These are phyloP conservation scores for Drosophila trapezifrons DNA, from an alignment of 1,140 invertebrate genomes.

Conservation along the genomic window DNA sequence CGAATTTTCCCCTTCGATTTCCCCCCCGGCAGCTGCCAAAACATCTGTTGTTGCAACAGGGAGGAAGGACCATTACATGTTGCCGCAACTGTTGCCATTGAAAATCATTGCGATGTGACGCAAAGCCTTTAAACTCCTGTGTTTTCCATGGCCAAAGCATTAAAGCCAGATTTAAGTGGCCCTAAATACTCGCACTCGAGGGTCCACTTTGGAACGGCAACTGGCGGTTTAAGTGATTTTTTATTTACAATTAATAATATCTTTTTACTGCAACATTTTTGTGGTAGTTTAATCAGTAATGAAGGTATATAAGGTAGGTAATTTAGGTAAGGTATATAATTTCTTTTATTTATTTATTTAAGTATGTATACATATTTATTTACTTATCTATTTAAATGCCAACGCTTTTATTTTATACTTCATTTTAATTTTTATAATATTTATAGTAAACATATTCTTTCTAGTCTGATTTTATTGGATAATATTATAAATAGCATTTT, in stretches of 20 bases:
- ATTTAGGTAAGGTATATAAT: too few relatives aligned
- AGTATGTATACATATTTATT: neutral
- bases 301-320: too few relatives aligned
- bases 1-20: slow-evolving; percentile 9
- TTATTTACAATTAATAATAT: too few relatives aligned
- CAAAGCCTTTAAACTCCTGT: slow-evolving; percentile 35
- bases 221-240: neutral
- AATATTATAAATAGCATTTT: too few relatives aligned
- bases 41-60: slow-evolving; percentile 34
- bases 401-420: too few relatives aligned
- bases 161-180: slow-evolving; percentile 33
- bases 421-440: too few relatives aligned
- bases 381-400: neutral
- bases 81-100: slow-evolving; percentile 56
- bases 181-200: neutral
- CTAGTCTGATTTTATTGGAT: too few relatives aligned
- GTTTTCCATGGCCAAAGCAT: slow-evolving; percentile 2
- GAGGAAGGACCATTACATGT: slow-evolving; percentile 48
- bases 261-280: too few relatives aligned
- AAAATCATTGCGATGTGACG: slow-evolving; percentile 30
- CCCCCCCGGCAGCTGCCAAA: slow-evolving; percentile 20
- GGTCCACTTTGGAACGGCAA: neutral
- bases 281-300: too few relatives aligned
- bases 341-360: too few relatives aligned
- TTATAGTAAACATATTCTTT: neutral